Conservation (phyloP, 2,888 invertebrate genomes). For the Capitulum mitella region DNA sequence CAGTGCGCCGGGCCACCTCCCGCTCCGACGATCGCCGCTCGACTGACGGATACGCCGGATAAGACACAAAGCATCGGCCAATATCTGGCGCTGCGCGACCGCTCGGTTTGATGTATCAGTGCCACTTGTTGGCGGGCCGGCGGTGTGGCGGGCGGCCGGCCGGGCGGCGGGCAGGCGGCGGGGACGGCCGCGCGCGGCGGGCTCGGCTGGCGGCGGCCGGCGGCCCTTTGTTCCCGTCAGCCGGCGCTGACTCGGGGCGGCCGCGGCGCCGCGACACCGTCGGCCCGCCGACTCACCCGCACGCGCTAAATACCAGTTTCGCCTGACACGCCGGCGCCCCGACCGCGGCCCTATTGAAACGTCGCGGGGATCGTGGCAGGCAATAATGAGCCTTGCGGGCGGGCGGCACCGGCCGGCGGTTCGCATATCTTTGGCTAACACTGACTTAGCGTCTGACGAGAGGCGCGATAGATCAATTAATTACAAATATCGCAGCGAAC, state of each 20-base stretch:
- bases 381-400: neutral
- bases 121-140: neutral
- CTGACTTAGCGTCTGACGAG: neutral
- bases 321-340: neutral
- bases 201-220: neutral
- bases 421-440: neutral
- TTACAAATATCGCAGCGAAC: too few relatives aligned
- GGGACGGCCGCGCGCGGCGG: too few relatives aligned
- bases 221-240: neutral
- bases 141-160: neutral
- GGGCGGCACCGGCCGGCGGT: neutral
- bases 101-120: conserved; percentile 5
- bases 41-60: conserved; percentile 6
- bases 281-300: neutral
- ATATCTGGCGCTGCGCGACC: conserved; percentile 5
- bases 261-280: neutral
- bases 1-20: too few relatives aligned
- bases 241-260: neutral
- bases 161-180: too few relatives aligned
- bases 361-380: neutral
- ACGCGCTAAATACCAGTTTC: neutral
- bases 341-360: neutral
- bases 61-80: conserved; percentile 16
- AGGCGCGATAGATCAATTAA: neutral
- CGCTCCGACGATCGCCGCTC: neutral